Percentiles rank a stretch among this genome's conserved stretches.
Evolutionary conservation across 2,113 vertebrate species (phyloP).

Genomic region (Corythaixoides concolor): DNA sequence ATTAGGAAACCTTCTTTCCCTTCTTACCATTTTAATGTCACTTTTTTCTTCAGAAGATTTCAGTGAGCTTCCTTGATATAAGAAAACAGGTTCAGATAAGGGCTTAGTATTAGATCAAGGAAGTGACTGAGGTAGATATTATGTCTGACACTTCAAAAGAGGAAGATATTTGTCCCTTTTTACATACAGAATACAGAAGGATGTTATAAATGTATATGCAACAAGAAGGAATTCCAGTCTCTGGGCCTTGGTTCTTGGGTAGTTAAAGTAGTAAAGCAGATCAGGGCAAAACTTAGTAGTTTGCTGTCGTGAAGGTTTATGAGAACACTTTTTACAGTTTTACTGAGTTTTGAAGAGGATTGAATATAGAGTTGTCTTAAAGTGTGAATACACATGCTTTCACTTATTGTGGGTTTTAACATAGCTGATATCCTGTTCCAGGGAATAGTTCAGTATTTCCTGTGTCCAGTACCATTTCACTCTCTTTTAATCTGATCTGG

Average conservation of each 20-base stretch:
- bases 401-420: neutral
- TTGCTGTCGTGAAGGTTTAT: neutral
- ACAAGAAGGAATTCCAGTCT: neutral
- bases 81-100: neutral
- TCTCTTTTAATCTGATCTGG: neutral
- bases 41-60: neutral
- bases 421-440: neutral
- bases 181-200: neutral
- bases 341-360: neutral
- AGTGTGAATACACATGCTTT: neutral
- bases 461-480: neutral
- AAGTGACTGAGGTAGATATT: neutral
- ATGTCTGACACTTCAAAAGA: neutral
- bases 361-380: neutral
- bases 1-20: neutral
- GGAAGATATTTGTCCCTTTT: neutral
- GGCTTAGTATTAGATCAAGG: neutral
- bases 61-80: neutral
- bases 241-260: neutral
- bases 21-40: neutral
- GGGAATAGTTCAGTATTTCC: neutral
- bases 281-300: neutral
- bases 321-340: neutral
- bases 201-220: neutral
- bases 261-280: neutral